Evolutionary conservation across 92 coral and sea anemone genomes (phyloP), one percentile per base, ranked within the genome.

Genomic region (Zoanthus sansibaricus): DNA sequence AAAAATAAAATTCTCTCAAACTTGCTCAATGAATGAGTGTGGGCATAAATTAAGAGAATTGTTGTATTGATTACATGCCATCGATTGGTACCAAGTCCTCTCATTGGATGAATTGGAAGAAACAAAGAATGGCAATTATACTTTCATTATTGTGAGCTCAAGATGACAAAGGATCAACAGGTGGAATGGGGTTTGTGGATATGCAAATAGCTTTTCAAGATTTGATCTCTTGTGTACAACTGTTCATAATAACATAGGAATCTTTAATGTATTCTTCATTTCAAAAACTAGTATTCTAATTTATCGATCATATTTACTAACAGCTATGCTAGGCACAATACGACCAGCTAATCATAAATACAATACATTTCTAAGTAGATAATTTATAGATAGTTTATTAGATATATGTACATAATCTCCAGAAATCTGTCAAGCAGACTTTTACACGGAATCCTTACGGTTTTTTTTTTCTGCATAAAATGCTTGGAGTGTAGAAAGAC

Each of bases 311-410:
- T 66, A 49, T 66, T 62, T 18, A 64, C 85, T 64, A n/a, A 33
- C 32, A 16, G 45, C 14, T 80, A 80, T 14, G 75, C 75, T 42
- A 44, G 37, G 47, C 51, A 64, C 85, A 59, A 46, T 64, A 51
- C 73, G 70, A 80, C 66, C 85, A 80, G 75, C 73, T 80, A 80
- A 64, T 80, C 66, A 80, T 80, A 80, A 80, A 80, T 80, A 80
- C 85, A 80, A 17, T 62, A 66, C 16, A 64, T 25, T 45, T 44
- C n/a, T 67, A 56, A 71, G 11, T 80, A 64, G 75, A 18, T 80
- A 64, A 49, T 49, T 49, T 49, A 62, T 80, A 80, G 17, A 80
- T 54, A 30, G 42, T 56, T 66, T 21, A 47, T 66, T 45, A n/a
- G 72, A 44, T 79, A 80, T 48, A 7, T 76, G 71, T 80, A 80